Evolutionary conservation across 2,113 vertebrate species (phyloP), one percentile per base, ranked within the genome.

Genomic region (Illadopsis cleaveri): DNA sequence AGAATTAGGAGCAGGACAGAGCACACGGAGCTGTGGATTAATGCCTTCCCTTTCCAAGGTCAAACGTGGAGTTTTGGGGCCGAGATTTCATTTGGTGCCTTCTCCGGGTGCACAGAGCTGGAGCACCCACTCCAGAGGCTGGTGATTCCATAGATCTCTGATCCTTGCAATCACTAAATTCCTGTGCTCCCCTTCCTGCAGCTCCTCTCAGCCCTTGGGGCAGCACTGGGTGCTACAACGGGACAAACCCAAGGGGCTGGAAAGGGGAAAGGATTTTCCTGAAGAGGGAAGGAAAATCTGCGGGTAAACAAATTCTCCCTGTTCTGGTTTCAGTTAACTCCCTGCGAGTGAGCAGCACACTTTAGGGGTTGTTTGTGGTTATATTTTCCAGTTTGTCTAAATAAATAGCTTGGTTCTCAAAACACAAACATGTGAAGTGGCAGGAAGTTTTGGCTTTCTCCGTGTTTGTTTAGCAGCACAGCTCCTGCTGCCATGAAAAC

Each of bases 391-490:
- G 48, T 64, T 72, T 80, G 91, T 71, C 80, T 90, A n/a, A 87
- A 81, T 44, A 90, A 82, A 86, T 27, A 47, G 24, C 72, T 86
- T 8, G 16, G 38, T 70, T 89, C 93, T 96, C 89, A 61, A 94
- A 95, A 92, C 50, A 61, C 33, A 86, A 66, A 31, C 60, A 51
- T 50, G 64, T 45, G 72, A 85, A 94, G 79, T 57, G 89, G 80
- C 68, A 90, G 83, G 82, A 94, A 94, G 86, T 82, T 93, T 85
- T 88, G 23, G 3, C 62, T 94, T 90, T 88, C 68, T 61, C 33
- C 11, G 23, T 78, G 82, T 87, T 90, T 95, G 85, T 66, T 93
- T 86, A 86, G 65, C 56, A 71, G 60, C 56, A 83, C 44, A 90
- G 87, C 62, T 82, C 37, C 56, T 19, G 85, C 76, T 54, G 86